Base-by-base conservation (phyloP, 2,113 vertebrate species). In the Panthera leo region DNA sequence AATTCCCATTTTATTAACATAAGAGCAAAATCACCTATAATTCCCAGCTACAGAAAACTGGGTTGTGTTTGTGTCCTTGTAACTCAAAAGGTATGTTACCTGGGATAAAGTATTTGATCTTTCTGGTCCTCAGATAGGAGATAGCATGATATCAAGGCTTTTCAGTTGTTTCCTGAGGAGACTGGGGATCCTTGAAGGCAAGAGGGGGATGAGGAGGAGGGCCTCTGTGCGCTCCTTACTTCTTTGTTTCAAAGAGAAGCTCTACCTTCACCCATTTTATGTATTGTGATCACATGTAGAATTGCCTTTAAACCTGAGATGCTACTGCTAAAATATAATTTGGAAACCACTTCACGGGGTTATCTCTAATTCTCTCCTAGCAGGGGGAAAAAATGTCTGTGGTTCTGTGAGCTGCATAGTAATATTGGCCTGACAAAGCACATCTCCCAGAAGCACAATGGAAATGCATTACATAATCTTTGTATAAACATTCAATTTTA, bases 381-480 rank as follows among this genome's bases (percentile, higher is more conserved):
- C 61, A 91, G 94, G 79, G 18, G 23, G 16, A 21, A 98, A 94
- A 95, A 85, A 82, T 79, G 82, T 94, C 95, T 96, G 51, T 85
- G 53, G 39, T 83, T 97, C 95, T 98, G 97, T 97, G 97, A 98
- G 93, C 93, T 91, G 96, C 97, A 97, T 97, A 89, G 71, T 92
- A 97, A 98, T 91, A 82, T 4, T 68, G 76, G 94, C 31, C 93
- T 51, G 85, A 97, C 87, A 96, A 97, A 97, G 93, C 91, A 85
- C 13, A 58, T 82, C 58, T 73, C 45, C 36, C 27, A 11, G 65
- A 55, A 92, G 87, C 94, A 85, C 80, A 85, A 51, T 63, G 71
- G 84, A 87, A 94, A 95, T 36, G 76, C 45, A 75, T 91, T 92
- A 95, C 29, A n/a, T 85, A 92, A 97, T 68, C 87, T 85, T 76